Evolutionary conservation across 1,140 invertebrate genomes (phyloP).

Genomic region (Popillia japonica): DNA sequence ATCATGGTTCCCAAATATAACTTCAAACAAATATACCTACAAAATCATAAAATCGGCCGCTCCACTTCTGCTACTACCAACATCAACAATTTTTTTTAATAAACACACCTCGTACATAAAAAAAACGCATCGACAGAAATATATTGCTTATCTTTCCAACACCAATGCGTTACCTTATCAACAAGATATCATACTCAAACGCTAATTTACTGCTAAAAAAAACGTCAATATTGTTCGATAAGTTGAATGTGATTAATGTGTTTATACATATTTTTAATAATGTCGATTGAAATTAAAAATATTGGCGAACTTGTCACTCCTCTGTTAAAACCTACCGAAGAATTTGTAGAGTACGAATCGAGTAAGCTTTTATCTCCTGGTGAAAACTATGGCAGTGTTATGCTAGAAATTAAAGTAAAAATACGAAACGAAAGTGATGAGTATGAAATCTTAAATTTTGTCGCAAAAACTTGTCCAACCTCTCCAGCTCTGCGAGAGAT

Average conservation of each 20-base stretch:
- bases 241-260: neutral
- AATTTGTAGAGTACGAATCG: neutral
- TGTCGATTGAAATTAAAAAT: neutral
- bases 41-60: too few relatives aligned
- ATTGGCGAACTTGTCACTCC: neutral
- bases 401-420: conserved; percentile 60
- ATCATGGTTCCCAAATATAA: too few relatives aligned
- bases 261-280: neutral
- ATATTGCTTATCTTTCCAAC: too few relatives aligned
- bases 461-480: conserved; percentile 61
- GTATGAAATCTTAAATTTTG: conserved; percentile 57
- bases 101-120: too few relatives aligned
- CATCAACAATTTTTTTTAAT: too few relatives aligned
- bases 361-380: conserved; percentile 63
- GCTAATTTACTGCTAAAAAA: too few relatives aligned
- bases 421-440: conserved; percentile 47
- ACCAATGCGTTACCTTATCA: too few relatives aligned
- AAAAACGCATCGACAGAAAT: too few relatives aligned
- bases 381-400: conserved; percentile 70
- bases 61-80: too few relatives aligned
- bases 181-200: too few relatives aligned
- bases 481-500: conserved; percentile 55
- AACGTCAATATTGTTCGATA: neutral
- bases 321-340: neutral
- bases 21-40: too few relatives aligned